Base-by-base conservation (phyloP, 2,797 vertebrate species). In the Neosalanx taihuensis region DNA sequence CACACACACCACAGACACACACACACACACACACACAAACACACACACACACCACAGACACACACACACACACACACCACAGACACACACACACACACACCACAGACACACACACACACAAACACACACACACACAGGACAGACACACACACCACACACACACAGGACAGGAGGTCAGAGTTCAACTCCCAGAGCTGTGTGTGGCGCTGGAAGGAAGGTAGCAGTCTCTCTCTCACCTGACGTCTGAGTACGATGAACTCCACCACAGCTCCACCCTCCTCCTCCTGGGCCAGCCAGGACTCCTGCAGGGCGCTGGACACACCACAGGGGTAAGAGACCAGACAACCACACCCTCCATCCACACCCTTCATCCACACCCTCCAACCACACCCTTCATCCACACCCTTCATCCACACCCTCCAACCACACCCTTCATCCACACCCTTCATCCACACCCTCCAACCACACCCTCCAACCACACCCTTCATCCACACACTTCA, bases 181-280 rank as follows among this genome's bases (percentile, higher is more conserved):
- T 1, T 26, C 23, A 26, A 35, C 33, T 6, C 6, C 33, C 33
- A 35, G 33, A 35, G 33, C 35, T 9, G 35, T 37, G 35, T 1
- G 5, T 2, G 37, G 37, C 35, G 35, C 5, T 5, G 9, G 35
- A 0, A 9, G 17, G 20, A 7, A 57, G 53, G 53, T 18, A 17
- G 17, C 3, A 4, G 4, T 9, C 88, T 83, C 76, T 94, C 94
- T 9, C 88, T 83, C 76, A 94, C 94, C 92, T 95, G 93, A 73
- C 89, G 90, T 29, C 86, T 90, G 57, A 95, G 88, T 1, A 87
- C 87, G 17, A 91, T 87, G 70, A 93, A 79, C 79, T 95, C 94
- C 0, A 92, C 79, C 1, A 73, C 80, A 4, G 72, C 84, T 0
- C 79, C 79, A 1, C 90, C 85, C 31, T 94, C 92, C 46, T 86